A percentile compares a stretch with the other conserved stretches of the same genome.
phyloP scores from a whole-genome alignment of 1,140 invertebrate genomes.

The Lamellibrachia luymesi region DNA sequence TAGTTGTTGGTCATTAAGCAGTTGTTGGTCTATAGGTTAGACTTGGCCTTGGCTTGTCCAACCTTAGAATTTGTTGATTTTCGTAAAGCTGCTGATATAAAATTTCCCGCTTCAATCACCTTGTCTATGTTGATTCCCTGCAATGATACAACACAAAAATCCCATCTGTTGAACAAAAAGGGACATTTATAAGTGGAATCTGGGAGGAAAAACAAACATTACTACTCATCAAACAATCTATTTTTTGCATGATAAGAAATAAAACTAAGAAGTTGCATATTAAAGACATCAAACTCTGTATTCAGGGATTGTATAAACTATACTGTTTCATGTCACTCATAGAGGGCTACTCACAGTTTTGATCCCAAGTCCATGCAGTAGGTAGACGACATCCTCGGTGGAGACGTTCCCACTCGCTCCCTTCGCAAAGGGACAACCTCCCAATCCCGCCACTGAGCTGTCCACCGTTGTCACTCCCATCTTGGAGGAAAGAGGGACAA shows the following conservation, averaged over 20 bases:
- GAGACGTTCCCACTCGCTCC: constrained; percentile 94
- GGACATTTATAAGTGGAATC: too few species aligned
- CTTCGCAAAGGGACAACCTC: constrained; percentile 97
- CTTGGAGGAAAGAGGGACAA: constrained; percentile 14
- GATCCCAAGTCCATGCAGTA: constrained; percentile 85
- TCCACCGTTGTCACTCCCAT: constrained; percentile 65
- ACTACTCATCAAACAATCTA: too few species aligned
- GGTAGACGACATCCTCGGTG: constrained; percentile 96
- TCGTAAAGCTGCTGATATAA: constrained; percentile 74
- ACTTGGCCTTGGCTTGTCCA: constrained; percentile 65
- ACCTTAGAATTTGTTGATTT: constrained; percentile 81
- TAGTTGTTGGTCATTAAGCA: too few species aligned
- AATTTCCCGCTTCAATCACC: constrained; percentile 78
- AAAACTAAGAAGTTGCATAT: neutral
- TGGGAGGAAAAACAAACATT: too few species aligned
- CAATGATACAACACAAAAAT: neutral
- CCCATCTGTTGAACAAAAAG: too few species aligned
- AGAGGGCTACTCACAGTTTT: constrained; percentile 62
- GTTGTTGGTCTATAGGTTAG: constrained; percentile 33
- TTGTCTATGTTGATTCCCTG: constrained; percentile 76
- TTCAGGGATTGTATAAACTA: neutral
- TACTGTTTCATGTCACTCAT: neutral
- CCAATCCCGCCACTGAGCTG: constrained; percentile 88
- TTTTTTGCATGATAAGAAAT: neutral
- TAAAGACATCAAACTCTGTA: neutral